Evolutionary conservation across 2,113 vertebrate genomes (phyloP), one percentile per base, ranked within the genome.

Genomic region (Eptesicus fuscus): DNA sequence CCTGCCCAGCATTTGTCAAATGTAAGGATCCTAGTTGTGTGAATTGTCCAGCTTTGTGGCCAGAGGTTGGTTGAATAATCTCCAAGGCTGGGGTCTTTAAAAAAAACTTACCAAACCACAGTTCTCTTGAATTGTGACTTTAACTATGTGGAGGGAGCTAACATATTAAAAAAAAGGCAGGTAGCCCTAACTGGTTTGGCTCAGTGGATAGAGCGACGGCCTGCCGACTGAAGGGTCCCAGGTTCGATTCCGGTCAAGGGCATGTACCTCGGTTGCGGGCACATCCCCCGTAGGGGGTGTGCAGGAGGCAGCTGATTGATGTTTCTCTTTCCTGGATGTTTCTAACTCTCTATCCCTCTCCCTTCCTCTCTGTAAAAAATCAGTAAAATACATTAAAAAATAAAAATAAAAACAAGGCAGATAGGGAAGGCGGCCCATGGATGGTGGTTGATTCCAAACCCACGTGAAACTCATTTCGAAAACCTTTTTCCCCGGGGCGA

Each of bases 41-140:
- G 59, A 69, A 88, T 69, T 93, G 65, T 49, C 76, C 61, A 56
- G 42, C 11, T 92, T 95, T 91, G 93, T 90, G 77, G 49, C 56
- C 88, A 61, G 65, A 78, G 40, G 30, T 61, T 94, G 76, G 49
- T 22, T 83, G 40, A 90, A 95, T 70, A 77, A 83, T 78, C 63
- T 90, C 44, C 7, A 61, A 90, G 59, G 16, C 25, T 47, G 42
- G 69, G 14, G 4, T 47, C 44, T 91, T 95, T 77, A 74, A 71
- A 76, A 85, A 37, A 77, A 78, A 71, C 56, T 28, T 80, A 88
- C 7, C 23, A 95, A 94, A 69, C 51, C 9, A 4, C 79, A 92
- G 20, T 95, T 14, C 56, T 90, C 17, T 86, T 12, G 2, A 37
- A 88, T 65, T 1, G 22, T 79, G 73, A n/a, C 65, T 88, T 94